Evolutionary conservation across 2,888 invertebrate species (phyloP).

Genomic region (Drosophila peninsularis): DNA sequence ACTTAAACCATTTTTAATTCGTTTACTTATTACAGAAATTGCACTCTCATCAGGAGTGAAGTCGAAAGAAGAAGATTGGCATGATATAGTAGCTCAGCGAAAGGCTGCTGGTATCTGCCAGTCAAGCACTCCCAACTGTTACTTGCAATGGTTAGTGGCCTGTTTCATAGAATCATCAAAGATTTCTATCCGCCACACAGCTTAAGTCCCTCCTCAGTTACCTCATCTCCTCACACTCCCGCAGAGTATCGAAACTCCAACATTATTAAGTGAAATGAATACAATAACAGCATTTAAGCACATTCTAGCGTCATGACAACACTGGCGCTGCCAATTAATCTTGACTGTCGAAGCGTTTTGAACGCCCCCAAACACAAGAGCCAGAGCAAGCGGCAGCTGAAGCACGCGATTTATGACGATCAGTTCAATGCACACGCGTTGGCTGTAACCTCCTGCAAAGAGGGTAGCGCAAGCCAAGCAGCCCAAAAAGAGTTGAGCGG

Average conservation of each 20-base stretch:
- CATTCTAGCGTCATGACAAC: conserved; percentile 46
- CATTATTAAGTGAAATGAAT: conserved; percentile 14
- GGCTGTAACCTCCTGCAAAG: conserved; percentile 68
- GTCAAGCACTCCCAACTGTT: too few relatives aligned
- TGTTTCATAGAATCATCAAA: background rate
- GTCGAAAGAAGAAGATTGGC: too few relatives aligned
- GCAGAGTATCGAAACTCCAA: background rate
- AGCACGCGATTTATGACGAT: conserved; percentile 66
- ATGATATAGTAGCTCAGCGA: too few relatives aligned
- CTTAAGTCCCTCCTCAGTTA: too few relatives aligned
- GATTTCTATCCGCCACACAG: too few relatives aligned
- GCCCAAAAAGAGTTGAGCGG: conserved; percentile 34
- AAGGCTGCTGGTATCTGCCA: too few relatives aligned
- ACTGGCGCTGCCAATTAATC: conserved; percentile 50
- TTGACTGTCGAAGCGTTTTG: conserved; percentile 44
- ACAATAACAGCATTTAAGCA: conserved; percentile 12
- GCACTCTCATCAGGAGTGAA: too few relatives aligned
- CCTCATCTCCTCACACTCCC: background rate
- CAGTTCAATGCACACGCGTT: conserved; percentile 70
- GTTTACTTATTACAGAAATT: too few relatives aligned
- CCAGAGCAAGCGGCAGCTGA: conserved; percentile 4
- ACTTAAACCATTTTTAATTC: too few relatives aligned
- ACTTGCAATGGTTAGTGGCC: too few relatives aligned
- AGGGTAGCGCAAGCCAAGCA: conserved; percentile 30
- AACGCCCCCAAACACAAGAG: conserved; percentile 5